Conservation (phyloP, 1,140 invertebrate species). For the Delia radicum region DNA sequence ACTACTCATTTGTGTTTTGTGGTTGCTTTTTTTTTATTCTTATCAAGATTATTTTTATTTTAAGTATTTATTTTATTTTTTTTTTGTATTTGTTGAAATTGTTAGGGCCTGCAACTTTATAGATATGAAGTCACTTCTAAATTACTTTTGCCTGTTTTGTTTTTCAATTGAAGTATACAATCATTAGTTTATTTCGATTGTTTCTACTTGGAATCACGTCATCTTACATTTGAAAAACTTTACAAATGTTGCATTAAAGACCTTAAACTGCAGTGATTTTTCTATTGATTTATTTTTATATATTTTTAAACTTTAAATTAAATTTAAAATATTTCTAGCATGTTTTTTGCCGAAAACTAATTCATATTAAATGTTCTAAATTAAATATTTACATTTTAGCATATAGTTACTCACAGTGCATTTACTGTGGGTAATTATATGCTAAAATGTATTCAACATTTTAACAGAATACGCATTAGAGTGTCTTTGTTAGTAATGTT, state of each 20-base stretch:
- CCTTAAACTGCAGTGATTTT: background rate
- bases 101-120: background rate
- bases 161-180: conserved; percentile 3
- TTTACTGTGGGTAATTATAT: too few species aligned
- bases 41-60: conserved; percentile 8
- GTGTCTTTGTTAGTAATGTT: too few species aligned
- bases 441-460: too few species aligned
- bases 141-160: background rate
- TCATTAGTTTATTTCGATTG: background rate
- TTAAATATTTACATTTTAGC: too few species aligned
- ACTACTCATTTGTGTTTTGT: background rate
- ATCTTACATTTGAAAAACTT: background rate
- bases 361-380: too few species aligned
- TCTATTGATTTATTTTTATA: too few species aligned
- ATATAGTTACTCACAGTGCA: too few species aligned
- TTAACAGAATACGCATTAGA: too few species aligned
- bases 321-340: too few species aligned
- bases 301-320: too few species aligned
- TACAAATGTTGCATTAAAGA: background rate
- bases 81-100: background rate
- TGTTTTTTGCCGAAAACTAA: too few species aligned
- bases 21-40: conserved; percentile 1
- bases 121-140: conserved; percentile 8
- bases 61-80: conserved; percentile 6
- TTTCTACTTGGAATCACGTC: conserved; percentile 1